phyloP scores from a whole-genome alignment of 1,140 invertebrate genomes.

The Thalassaphorura encarpata region DNA sequence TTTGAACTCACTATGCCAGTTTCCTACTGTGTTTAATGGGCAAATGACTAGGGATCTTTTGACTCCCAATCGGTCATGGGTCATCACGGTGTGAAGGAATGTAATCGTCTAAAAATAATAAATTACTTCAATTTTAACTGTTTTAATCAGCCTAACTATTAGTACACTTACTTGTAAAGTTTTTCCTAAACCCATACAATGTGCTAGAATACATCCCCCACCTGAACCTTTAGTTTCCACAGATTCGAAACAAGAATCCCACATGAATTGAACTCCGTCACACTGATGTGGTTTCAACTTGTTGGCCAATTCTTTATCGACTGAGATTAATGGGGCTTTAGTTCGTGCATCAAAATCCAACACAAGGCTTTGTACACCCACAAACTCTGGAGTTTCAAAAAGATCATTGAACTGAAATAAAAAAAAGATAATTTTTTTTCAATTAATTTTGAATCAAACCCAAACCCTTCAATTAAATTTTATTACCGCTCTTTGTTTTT shows the following conservation, averaged over 20 bases:
- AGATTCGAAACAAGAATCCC: constrained; percentile 87
- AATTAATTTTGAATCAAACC: neutral
- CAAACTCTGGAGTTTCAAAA: constrained; percentile 48
- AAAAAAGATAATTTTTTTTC: constrained; percentile 11
- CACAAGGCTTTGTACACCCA: constrained; percentile 57
- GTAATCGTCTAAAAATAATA: constrained; percentile 58
- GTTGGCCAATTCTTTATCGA: constrained; percentile 67
- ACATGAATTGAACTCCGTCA: constrained; percentile 92
- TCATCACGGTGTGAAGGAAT: constrained; percentile 82
- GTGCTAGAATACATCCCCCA: constrained; percentile 71
- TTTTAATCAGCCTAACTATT: neutral
- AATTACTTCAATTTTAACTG: neutral
- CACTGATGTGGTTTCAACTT: constrained; percentile 92
- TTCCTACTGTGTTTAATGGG: constrained; percentile 87
- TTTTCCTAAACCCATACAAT: constrained; percentile 64
- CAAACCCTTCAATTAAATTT: neutral
- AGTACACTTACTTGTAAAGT: constrained; percentile 44
- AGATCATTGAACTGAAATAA: constrained; percentile 61
- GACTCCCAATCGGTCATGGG: too few species aligned
- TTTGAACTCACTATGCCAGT: constrained; percentile 92
- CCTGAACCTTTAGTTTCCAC: constrained; percentile 61
- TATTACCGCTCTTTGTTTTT: constrained; percentile 66
- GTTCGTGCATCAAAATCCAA: constrained; percentile 75
- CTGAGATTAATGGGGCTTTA: constrained; percentile 66
- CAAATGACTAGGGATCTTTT: constrained; percentile 79